Base-by-base conservation (phyloP, 2,113 vertebrate genomes). In the Phrynocephalus versicolor region DNA sequence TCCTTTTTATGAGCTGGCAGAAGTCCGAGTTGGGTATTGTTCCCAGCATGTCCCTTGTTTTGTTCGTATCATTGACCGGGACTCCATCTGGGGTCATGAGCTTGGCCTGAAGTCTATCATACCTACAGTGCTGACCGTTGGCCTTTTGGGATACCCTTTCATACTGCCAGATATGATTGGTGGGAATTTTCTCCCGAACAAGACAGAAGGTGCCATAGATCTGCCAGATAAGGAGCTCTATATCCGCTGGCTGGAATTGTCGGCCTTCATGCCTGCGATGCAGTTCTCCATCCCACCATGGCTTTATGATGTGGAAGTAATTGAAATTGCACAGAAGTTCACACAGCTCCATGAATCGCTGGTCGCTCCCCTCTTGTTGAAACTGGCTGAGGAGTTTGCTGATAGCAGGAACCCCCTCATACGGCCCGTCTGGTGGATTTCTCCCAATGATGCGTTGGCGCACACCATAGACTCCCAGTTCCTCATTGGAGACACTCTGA, bases 341-440 rank as follows among this genome's bases (percentile, higher is more conserved):
- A 97, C 97, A 0, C 95, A 95, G 1, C 97, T 99, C n/a, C 97
- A 98, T 0, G 97, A 98, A 89, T 97, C 97, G 0, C 95, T 99
- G 10, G 98, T 99, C 30, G 97, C 98, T 0, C 99, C 98, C 0
- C 95, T 98, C 12, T 94, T 99, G 82, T 94, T 99, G 72, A 98
- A 98, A 93, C 95, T 99, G 86, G 98, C 98, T 0, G 96, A 97
- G 0, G 98, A 99, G 88, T 96, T 98, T 81, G 95, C 97, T 0
- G 95, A 97, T 92, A 99, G 98, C 0, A 98, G 98, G 0, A 97
- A 99, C 92, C 98, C 98, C 88, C 98, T 99, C 87, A 98, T 99
- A 93, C 97, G 98, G 14, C 99, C 99, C 62, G 95, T 99, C 81
- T 99, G 99, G 99, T 99, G 99, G 99, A 98, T 99, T 78, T 98